A percentile compares a stretch with the other conserved stretches of the same genome.
phyloP scores from a whole-genome alignment of 2,797 vertebrate genomes.

The Rhynchotus rufescens region DNA sequence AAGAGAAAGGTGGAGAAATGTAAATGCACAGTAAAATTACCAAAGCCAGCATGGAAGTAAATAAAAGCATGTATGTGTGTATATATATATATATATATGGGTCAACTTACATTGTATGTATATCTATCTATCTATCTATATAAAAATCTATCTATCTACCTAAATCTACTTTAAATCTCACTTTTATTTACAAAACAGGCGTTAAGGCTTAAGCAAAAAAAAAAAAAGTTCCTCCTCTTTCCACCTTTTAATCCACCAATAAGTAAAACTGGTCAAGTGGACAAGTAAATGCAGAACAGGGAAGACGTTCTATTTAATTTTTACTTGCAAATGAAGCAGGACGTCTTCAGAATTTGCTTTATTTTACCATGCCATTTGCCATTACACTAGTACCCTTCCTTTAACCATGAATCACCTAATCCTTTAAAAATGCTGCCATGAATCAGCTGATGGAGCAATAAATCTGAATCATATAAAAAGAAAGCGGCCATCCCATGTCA shows the following conservation, averaged over 20 bases:
- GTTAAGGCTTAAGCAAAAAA: not conserved
- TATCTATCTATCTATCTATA: too few relatives aligned
- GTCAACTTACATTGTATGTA: too few relatives aligned
- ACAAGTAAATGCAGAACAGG: not conserved
- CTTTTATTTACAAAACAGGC: not conserved
- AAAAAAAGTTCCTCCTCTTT: not conserved
- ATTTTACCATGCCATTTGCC: not conserved
- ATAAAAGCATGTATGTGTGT: too few relatives aligned
- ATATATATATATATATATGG: too few relatives aligned
- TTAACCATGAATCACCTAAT: constrained; percentile 29
- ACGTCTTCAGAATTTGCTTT: not conserved
- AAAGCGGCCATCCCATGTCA: constrained; percentile 1
- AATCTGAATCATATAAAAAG: constrained; percentile 25
- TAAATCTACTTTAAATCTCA: too few relatives aligned
- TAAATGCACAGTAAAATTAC: not conserved
- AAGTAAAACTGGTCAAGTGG: not conserved
- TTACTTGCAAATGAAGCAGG: not conserved
- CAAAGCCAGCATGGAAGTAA: not conserved
- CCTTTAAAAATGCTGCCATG: constrained; percentile 22
- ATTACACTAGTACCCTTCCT: not conserved
- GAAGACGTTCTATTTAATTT: not conserved
- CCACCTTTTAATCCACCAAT: not conserved
- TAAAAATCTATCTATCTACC: too few relatives aligned
- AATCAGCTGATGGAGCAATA: constrained; percentile 39
- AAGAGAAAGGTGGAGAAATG: not conserved